Conservation (phyloP, 1,140 invertebrate genomes). For the Drosophila pseudoananassae region DNA sequence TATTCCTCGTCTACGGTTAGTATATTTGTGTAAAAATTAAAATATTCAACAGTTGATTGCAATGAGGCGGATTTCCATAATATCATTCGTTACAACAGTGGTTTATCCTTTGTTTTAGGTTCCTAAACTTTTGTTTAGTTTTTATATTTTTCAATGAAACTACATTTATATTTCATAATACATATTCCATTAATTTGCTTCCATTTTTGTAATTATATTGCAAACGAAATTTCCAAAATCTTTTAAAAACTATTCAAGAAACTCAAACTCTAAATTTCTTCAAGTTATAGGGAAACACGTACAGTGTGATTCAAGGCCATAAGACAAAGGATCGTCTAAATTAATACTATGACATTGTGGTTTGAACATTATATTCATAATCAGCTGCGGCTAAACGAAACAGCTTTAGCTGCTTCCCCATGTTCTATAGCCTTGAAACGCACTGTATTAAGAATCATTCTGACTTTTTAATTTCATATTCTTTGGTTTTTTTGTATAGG, state of each 20-base stretch:
- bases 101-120: slow-evolving; percentile 39
- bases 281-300: slow-evolving; percentile 8
- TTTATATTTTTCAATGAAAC: slow-evolving; percentile 20
- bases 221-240: slow-evolving; percentile 13
- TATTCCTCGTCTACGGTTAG: slow-evolving; percentile 23
- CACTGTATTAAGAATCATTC: slow-evolving; percentile 9
- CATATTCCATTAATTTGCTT: slow-evolving; percentile 26
- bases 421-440: slow-evolving; percentile 43
- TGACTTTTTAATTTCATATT: neutral
- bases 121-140: neutral
- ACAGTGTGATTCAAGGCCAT: slow-evolving; percentile 39
- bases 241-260: neutral
- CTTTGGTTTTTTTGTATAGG: slow-evolving; percentile 43
- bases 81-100: slow-evolving; percentile 80
- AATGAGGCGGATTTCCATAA: slow-evolving; percentile 80
- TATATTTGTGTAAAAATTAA: slow-evolving; percentile 67
- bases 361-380: slow-evolving; percentile 46
- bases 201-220: slow-evolving; percentile 21
- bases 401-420: slow-evolving; percentile 32
- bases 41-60: slow-evolving; percentile 79
- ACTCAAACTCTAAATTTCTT: slow-evolving; percentile 1
- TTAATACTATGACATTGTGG: slow-evolving; percentile 29
- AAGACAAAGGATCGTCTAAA: slow-evolving; percentile 42
- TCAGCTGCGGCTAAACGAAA: slow-evolving; percentile 39
- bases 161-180: slow-evolving; percentile 34